Evolutionary conservation across 2,888 invertebrate species (phyloP), one percentile per base, ranked within the genome.

Genomic region (Drosophila anomelani): DNA sequence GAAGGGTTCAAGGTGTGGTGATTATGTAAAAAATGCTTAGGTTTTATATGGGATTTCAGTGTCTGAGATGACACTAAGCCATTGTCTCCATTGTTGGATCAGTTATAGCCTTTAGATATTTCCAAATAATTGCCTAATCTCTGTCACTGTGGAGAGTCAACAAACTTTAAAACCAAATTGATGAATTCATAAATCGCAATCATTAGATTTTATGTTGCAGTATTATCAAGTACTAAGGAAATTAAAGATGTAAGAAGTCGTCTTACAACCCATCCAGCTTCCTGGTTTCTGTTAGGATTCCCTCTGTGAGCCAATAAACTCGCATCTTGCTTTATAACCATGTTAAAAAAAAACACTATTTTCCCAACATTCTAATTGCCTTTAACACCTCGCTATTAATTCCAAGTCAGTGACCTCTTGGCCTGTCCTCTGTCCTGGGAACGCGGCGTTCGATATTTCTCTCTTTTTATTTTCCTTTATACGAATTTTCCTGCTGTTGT

Each of bases 391-490:
- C 54, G 49, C 51, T 12, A 38, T 44, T 32, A 34, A 43, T 39
- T 23, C 32, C 53, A 10, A 63, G 82, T 79, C 75, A 81, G 64
- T 68, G 72, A 81, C 71, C 81, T 67, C 10, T 66, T 38, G 38
- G 55, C 4, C 44, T 13, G 44, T 59, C 34, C 34, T 62, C 44
- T 13, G 44, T 59, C 34, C 34, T 62, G 85, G 63, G 82, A 82
- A 85, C 67, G 68, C 44, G 36, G 39, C 56, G 44, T 60, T 47
- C 46, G n/a, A 68, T 69, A 32, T 53, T 54, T 13, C 51, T 34
- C 54, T 60, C 15, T 44, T 12, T 46, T 44, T 60, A 61, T 13
- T 20, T n/a, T 36, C 23, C 23, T 53, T 5, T 62, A 57, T 78
- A 38, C 51, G 36, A 32, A 51, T 73, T 57, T 54, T n/a, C 56